Base-by-base conservation (phyloP, 2,888 invertebrate species). In the Synergus gifuensis region DNA sequence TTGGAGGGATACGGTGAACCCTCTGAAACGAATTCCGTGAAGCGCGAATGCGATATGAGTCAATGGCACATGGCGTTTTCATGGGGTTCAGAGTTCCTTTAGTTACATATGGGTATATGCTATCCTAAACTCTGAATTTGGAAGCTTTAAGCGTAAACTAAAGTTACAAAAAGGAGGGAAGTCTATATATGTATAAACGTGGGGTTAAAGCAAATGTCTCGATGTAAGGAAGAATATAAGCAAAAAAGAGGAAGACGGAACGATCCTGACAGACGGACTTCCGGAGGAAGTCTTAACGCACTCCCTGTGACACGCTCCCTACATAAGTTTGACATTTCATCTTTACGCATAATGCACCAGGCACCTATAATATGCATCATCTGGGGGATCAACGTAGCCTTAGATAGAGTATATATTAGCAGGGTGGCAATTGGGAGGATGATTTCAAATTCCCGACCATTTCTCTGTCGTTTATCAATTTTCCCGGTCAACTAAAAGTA, bases 261-360 rank as follows among this genome's bases (percentile, higher is more conserved):
- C 66, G 36, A 36, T 36, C 36, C 54, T 54, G 73, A 73, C 73
- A 73, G 73, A 73, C 49, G 73, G 16, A 73, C 73, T 73, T 73
- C 73, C 73, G 73, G 46, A 73, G 73, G 73, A 73, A 54, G 73
- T 73, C 5, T 49, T 49, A 73, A 73, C 49, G 54, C 73, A 54
- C 49, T 73, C 54, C 36, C 73, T 40, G n/a, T 73, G 73, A 54
- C 73, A 73, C 73, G 36, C 40, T 73, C 73, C 49, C 46, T 36
- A 44, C 69, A 69, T 73, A 73, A 73, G 73, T 36, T 73, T 36
- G 16, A 54, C 73, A 73, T 73, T 73, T 54, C 54, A 73, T 73
- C 73, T 73, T 54, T 40, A 73, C 49, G 11, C 36, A 36, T 54
- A 69, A 69, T 16, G 7, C 46, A 69, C 16, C 36, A 69, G 8